These are phyloP conservation scores for Didymodactylos carnosus DNA, from an alignment of 2,888 invertebrate species.

Conservation along the genomic window DNA sequence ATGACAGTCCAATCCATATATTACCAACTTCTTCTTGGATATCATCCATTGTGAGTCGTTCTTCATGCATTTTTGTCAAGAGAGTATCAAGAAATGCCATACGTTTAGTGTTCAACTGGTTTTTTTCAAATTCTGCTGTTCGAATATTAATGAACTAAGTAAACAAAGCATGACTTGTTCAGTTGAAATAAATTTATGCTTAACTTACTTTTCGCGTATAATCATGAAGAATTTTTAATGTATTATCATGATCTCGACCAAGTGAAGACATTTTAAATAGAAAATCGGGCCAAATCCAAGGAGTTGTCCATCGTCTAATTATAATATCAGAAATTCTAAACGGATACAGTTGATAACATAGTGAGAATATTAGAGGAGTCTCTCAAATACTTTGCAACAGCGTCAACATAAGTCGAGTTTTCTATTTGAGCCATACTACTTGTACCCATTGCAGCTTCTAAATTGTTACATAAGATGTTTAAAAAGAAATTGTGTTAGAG, in stretches of 20 bases:
- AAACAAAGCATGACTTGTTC: too few species aligned
- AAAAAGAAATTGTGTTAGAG: too few species aligned
- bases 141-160: too few species aligned
- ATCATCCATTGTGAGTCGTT: not conserved
- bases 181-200: too few species aligned
- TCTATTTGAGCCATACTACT: not conserved
- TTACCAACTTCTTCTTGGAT: not conserved
- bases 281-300: constrained; percentile 42
- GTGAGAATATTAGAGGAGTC: not conserved
- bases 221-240: constrained; percentile 31
- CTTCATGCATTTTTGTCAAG: not conserved
- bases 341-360: not conserved
- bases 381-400: not conserved
- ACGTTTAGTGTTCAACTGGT: too few species aligned
- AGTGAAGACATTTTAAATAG: constrained; percentile 43
- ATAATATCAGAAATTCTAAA: not conserved
- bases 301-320: constrained; percentile 23
- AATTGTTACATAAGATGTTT: not conserved
- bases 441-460: not conserved
- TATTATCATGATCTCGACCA: constrained; percentile 42
- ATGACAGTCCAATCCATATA: too few species aligned
- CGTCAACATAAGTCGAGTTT: not conserved
- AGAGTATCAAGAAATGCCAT: not conserved
- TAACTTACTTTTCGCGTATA: not conserved
- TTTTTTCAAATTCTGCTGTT: too few species aligned